These are phyloP conservation scores for Sphinx pinastri DNA, from an alignment of 2,888 invertebrate genomes.

Conservation along the genomic window DNA sequence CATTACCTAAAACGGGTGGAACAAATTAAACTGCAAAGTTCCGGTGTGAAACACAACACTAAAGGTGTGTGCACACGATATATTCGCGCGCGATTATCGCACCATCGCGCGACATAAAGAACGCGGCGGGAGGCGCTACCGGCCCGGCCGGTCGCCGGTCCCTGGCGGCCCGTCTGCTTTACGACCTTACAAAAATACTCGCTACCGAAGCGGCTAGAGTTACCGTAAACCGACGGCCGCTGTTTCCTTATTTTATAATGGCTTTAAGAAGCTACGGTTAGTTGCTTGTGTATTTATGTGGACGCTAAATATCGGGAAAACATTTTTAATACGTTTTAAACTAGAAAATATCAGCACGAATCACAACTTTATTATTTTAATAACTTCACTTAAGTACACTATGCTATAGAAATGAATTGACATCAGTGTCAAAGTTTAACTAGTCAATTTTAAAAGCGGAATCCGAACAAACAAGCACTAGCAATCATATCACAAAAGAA, in stretches of 20 bases:
- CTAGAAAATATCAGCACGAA: no score
- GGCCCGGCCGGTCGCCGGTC: slow-evolving; percentile 42
- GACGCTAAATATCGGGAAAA: slow-evolving; percentile 21
- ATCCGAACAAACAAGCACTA: slow-evolving; percentile 8
- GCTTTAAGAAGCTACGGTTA: slow-evolving; percentile 30
- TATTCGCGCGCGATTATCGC: slow-evolving; percentile 55
- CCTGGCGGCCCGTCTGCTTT: slow-evolving; percentile 51
- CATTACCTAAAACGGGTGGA: slow-evolving; percentile 43
- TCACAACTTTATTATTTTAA: no score
- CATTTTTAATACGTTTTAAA: background rate
- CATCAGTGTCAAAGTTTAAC: background rate
- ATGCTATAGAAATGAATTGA: background rate
- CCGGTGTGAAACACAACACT: slow-evolving; percentile 58
- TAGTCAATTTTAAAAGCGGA: background rate
- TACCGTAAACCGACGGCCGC: slow-evolving; percentile 38
- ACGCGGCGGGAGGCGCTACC: slow-evolving; percentile 78
- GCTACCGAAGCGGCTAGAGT: slow-evolving; percentile 42
- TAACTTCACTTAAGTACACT: no score
- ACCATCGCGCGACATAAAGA: slow-evolving; percentile 72
- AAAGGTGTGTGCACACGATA: slow-evolving; percentile 69
- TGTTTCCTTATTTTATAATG: slow-evolving; percentile 28
- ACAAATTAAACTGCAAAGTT: slow-evolving; percentile 26
- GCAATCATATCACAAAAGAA: slow-evolving; percentile 50
- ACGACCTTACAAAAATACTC: slow-evolving; percentile 63
- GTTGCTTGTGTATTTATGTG: slow-evolving; percentile 25